Evolutionary conservation across 2,888 invertebrate genomes (phyloP).

Genomic region (Smittia sp.): DNA sequence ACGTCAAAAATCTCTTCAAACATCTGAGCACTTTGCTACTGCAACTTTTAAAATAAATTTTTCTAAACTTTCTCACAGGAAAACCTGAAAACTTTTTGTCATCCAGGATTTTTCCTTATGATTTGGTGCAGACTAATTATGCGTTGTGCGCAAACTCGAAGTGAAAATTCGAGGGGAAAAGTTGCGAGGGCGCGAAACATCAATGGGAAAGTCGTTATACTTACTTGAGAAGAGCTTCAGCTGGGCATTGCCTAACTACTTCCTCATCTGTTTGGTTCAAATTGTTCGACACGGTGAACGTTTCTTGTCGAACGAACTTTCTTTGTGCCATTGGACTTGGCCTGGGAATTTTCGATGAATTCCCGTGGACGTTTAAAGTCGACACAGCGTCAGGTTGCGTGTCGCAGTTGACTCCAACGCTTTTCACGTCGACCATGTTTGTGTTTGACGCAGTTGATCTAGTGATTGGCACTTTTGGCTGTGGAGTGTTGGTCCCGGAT

Average conservation of each 20-base stretch:
- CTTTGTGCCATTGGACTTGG: slow-evolving; percentile 52
- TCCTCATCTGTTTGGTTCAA: background rate
- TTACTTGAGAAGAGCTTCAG: slow-evolving; percentile 19
- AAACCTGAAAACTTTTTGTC: background rate
- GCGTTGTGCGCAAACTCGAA: background rate
- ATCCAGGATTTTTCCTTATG: background rate
- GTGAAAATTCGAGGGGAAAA: background rate
- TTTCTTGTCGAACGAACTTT: slow-evolving; percentile 51
- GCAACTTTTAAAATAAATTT: no score
- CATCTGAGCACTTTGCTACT: background rate
- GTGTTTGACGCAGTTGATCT: slow-evolving; percentile 27
- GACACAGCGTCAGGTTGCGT: background rate
- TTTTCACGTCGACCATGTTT: background rate
- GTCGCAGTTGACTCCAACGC: slow-evolving; percentile 13
- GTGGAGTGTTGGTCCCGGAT: slow-evolving; percentile 45
- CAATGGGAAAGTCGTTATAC: background rate
- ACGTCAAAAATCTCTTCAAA: slow-evolving; percentile 37
- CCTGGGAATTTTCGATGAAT: slow-evolving; percentile 44
- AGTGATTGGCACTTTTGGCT: background rate
- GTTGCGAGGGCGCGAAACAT: background rate
- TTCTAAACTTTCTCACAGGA: background rate
- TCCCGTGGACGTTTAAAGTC: background rate
- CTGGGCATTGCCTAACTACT: slow-evolving; percentile 13
- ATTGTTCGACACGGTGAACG: slow-evolving; percentile 48
- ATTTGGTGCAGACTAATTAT: background rate